These are phyloP conservation scores for Hirundo rustica DNA, from an alignment of 2,797 vertebrate species.

Conservation along the genomic window DNA sequence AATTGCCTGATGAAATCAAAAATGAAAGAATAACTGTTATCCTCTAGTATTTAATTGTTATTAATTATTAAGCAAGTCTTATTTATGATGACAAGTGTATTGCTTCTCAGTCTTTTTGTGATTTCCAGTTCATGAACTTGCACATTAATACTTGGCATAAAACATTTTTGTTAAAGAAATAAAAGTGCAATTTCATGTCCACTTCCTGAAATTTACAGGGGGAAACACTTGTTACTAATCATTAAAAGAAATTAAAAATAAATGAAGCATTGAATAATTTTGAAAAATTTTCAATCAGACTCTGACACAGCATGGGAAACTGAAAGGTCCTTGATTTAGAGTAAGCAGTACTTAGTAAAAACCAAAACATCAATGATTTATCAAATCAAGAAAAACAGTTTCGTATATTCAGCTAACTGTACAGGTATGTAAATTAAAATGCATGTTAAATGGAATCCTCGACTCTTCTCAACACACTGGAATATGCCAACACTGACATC, in stretches of 20 bases:
- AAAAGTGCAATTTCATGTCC: background rate
- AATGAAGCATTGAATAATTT: background rate
- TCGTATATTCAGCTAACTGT: background rate
- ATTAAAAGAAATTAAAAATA: background rate
- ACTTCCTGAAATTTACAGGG: background rate
- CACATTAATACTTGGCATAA: background rate
- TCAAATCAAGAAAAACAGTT: background rate
- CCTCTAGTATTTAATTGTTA: background rate
- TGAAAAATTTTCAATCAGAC: background rate
- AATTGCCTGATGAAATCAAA: background rate
- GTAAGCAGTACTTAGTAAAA: background rate
- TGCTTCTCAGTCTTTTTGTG: background rate
- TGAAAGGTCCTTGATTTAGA: background rate
- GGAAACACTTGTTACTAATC: background rate
- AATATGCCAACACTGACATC: conserved; percentile 77
- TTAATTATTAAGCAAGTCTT: background rate
- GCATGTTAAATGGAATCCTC: background rate
- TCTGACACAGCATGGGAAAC: background rate
- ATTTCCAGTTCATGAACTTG: background rate
- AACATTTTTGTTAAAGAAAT: background rate
- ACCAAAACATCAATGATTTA: background rate
- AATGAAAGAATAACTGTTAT: background rate
- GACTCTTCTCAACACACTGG: background rate
- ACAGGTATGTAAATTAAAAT: background rate
- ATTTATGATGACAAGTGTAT: background rate